Percentiles rank a stretch among this genome's conserved stretches.
Conservation (phyloP, 2,797 vertebrate genomes). For the Loris lydekkerianus region DNA sequence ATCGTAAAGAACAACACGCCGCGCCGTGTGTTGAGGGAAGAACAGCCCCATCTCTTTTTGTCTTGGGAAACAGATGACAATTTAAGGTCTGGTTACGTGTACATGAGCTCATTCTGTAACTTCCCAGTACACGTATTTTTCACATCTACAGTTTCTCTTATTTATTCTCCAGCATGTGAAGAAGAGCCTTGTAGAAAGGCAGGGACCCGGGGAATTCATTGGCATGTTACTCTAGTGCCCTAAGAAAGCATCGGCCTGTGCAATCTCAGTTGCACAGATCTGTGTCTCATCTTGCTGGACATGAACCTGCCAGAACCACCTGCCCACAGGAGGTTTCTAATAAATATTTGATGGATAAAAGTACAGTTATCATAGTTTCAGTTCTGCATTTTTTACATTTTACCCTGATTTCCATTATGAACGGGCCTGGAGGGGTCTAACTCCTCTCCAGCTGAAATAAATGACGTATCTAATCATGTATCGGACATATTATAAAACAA, state of each 20-base stretch:
- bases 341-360: neutral
- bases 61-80: conserved; percentile 5
- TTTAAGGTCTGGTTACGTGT: neutral
- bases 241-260: neutral
- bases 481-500: neutral
- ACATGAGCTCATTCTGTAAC: neutral
- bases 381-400: neutral
- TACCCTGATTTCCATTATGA: neutral
- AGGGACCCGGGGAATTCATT: neutral
- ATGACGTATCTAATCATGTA: neutral
- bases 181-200: neutral
- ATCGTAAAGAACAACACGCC: neutral
- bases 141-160: neutral
- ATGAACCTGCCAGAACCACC: neutral
- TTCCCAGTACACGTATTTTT: neutral
- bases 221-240: neutral
- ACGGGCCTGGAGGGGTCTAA: neutral
- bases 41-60: neutral
- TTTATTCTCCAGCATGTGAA: neutral
- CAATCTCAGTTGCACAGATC: too few relatives aligned
- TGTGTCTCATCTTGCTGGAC: neutral
- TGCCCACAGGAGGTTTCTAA: neutral
- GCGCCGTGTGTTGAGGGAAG: neutral
- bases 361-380: neutral
- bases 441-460: neutral